Evolutionary conservation across 2,888 invertebrate genomes (phyloP).

Genomic region (Leucozona laternaria): DNA sequence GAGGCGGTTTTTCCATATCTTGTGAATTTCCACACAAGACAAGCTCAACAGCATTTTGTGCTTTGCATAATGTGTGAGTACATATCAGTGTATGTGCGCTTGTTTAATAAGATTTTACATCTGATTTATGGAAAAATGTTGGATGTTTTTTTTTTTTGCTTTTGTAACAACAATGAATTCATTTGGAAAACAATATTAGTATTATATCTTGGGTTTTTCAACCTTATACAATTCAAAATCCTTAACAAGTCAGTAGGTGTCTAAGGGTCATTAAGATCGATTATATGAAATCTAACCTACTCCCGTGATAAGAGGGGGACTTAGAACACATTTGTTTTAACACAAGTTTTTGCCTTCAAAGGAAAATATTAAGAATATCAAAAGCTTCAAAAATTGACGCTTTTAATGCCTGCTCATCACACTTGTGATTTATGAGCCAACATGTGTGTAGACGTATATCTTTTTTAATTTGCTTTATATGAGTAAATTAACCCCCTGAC

Average conservation of each 20-base stretch:
- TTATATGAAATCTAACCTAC: no score
- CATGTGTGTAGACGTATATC: no score
- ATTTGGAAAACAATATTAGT: constrained; percentile 33
- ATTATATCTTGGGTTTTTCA: not conserved
- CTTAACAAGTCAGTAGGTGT: not conserved
- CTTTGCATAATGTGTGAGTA: constrained; percentile 5
- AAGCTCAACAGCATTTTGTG: constrained; percentile 1
- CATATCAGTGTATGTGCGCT: not conserved
- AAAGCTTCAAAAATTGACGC: no score
- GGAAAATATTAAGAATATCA: no score
- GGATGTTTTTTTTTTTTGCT: constrained; percentile 15
- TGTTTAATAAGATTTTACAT: constrained; percentile 26
- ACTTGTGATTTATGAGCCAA: no score
- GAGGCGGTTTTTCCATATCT: constrained; percentile 30
- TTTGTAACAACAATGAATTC: constrained; percentile 7
- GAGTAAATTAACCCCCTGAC: no score
- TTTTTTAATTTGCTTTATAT: no score
- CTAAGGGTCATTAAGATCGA: no score
- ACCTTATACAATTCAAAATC: not conserved
- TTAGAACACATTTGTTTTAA: no score
- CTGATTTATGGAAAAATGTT: constrained; percentile 48
- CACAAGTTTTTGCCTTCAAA: no score
- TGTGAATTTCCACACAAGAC: constrained; percentile 30
- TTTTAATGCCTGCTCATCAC: no score
- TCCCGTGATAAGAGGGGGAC: no score